Conservation (phyloP, 2,113 vertebrate genomes). For the Odocoileus virginianus region DNA sequence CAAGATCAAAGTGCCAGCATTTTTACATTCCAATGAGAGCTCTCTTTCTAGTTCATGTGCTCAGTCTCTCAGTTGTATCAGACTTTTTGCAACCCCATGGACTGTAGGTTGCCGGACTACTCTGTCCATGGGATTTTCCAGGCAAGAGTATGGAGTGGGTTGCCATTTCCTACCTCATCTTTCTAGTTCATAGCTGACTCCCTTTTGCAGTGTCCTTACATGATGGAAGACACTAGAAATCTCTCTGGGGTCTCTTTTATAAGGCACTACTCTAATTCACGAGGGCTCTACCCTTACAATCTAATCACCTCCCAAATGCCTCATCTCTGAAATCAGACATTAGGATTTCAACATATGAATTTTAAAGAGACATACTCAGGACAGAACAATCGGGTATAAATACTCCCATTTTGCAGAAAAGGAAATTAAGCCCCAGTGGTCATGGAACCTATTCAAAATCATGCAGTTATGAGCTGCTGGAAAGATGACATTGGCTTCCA, state of each 20-base stretch:
- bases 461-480: not conserved
- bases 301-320: not conserved
- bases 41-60: not conserved
- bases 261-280: not conserved
- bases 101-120: not conserved
- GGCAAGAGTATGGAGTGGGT: not conserved
- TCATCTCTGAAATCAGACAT: not conserved
- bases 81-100: not conserved
- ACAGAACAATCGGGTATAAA: not conserved
- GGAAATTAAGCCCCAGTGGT: not conserved
- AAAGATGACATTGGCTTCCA: not conserved
- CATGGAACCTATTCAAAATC: not conserved
- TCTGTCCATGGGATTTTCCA: not conserved
- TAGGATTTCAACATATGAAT: not conserved
- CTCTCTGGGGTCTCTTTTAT: not conserved
- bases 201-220: not conserved
- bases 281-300: not conserved
- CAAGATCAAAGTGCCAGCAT: not conserved
- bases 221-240: not conserved
- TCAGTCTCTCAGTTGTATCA: not conserved
- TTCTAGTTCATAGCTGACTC: not conserved
- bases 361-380: not conserved
- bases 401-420: not conserved
- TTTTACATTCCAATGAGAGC: not conserved
- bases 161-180: not conserved